These are phyloP conservation scores for Laterallus jamaicensis DNA, from an alignment of 2,113 vertebrate genomes.

Conservation along the genomic window DNA sequence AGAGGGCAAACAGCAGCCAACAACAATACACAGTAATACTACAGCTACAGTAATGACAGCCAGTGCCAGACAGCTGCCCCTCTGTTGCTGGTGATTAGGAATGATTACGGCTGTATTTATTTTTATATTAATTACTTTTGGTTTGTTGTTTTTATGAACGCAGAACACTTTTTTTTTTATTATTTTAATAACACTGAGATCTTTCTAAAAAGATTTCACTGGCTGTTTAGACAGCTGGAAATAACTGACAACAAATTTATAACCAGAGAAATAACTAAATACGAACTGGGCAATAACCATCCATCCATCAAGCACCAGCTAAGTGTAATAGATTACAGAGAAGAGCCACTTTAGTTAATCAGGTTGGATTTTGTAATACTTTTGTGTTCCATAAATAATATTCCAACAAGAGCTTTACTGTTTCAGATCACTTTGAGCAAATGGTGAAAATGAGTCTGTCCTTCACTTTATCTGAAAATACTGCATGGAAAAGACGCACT, in stretches of 20 bases:
- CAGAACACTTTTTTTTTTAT: background rate
- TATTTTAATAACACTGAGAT: background rate
- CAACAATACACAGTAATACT: background rate
- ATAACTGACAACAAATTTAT: conserved; percentile 24
- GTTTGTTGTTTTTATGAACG: background rate
- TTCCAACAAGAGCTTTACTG: conserved; percentile 1
- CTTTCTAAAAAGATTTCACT: background rate
- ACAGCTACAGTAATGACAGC: background rate
- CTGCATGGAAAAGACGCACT: conserved; percentile 6
- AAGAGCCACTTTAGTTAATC: conserved; percentile 66
- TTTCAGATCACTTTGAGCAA: conserved; percentile 37
- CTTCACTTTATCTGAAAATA: conserved; percentile 16
- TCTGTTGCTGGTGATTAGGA: background rate
- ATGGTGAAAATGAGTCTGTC: conserved; percentile 47
- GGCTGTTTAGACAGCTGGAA: conserved; percentile 30
- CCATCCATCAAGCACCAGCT: conserved; percentile 23
- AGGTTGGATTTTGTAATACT: conserved; percentile 33
- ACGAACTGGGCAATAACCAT: background rate
- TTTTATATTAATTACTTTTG: background rate
- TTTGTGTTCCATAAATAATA: conserved; percentile 57
- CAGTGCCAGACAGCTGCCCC: background rate
- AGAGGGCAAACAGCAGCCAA: background rate
- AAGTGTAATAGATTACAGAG: conserved; percentile 15
- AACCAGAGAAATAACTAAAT: conserved; percentile 24
- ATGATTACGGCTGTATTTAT: background rate